phyloP scores from a whole-genome alignment of 2,888 invertebrate genomes.

The Conistra vaccinii region DNA sequence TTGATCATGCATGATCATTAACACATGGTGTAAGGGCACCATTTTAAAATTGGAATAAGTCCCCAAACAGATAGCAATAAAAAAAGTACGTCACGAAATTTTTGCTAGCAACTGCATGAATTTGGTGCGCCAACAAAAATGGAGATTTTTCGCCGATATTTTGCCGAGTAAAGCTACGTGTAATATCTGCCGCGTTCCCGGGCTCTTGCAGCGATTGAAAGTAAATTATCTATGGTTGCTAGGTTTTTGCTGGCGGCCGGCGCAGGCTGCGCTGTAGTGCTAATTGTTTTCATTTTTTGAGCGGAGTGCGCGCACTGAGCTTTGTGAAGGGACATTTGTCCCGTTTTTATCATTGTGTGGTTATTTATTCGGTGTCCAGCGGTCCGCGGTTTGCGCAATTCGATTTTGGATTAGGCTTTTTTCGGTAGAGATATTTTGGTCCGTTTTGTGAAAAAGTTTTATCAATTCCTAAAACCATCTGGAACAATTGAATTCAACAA shows the following conservation, averaged over 20 bases:
- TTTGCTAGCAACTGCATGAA: slow-evolving; percentile 61
- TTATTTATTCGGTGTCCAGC: slow-evolving; percentile 71
- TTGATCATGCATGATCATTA: too few species aligned
- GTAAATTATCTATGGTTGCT: slow-evolving; percentile 80
- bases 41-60: slow-evolving; percentile 56
- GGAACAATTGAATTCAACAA: slow-evolving; percentile 11
- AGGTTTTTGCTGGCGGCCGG: slow-evolving; percentile 71
- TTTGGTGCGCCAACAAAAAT: slow-evolving; percentile 64
- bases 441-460: slow-evolving; percentile 30
- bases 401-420: slow-evolving; percentile 67
- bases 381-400: slow-evolving; percentile 63
- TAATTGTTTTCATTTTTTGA: slow-evolving; percentile 83
- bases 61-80: slow-evolving; percentile 56
- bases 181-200: slow-evolving; percentile 73
- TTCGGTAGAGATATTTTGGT: slow-evolving; percentile 43
- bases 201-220: slow-evolving; percentile 79
- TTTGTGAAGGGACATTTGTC: slow-evolving; percentile 70
- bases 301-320: slow-evolving; percentile 60
- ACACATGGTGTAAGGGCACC: slow-evolving; percentile 16
- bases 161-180: slow-evolving; percentile 72
- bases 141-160: slow-evolving; percentile 73
- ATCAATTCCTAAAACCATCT: slow-evolving; percentile 34
- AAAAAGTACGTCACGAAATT: slow-evolving; percentile 54
- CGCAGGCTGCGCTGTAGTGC: slow-evolving; percentile 71
- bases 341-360: slow-evolving; percentile 71